A percentile compares a stretch with the other conserved stretches of the same genome.
phyloP scores from a whole-genome alignment of 2,888 invertebrate genomes.

The Philereme vetulata region DNA sequence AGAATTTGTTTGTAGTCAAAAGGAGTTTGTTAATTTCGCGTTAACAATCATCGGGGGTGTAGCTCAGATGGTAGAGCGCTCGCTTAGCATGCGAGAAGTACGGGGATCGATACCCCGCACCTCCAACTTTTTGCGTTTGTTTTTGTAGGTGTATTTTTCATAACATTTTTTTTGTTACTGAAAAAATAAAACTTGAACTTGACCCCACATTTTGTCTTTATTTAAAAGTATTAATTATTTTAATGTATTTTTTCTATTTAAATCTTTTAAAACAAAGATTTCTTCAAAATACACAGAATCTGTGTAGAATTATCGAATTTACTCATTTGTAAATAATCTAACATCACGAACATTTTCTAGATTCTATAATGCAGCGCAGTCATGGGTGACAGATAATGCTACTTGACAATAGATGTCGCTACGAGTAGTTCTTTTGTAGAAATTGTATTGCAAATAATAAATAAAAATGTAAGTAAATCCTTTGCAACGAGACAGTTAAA shows the following conservation, averaged over 20 bases:
- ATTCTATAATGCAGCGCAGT: conserved; percentile 6
- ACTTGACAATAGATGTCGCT: conserved; percentile 29
- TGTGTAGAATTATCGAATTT: conserved; percentile 2
- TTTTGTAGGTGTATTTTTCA: conserved; percentile 7
- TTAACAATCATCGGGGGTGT: conserved; percentile 64
- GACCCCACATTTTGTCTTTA: not conserved
- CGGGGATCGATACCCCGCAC: conserved; percentile 83
- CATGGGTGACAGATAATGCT: conserved; percentile 22
- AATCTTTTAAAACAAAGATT: not conserved
- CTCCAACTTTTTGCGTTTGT: conserved; percentile 57
- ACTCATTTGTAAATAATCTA: conserved; percentile 17
- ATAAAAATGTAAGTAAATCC: no score
- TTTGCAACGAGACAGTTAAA: no score
- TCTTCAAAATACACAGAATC: not conserved
- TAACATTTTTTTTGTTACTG: not conserved
- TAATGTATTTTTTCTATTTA: not conserved
- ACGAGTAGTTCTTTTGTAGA: not conserved
- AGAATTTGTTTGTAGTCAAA: no score
- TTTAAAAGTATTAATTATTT: not conserved
- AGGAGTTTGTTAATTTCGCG: conserved; percentile 10
- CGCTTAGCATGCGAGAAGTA: conserved; percentile 84
- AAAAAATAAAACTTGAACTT: not conserved
- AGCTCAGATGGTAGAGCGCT: conserved; percentile 85
- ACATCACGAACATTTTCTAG: conserved; percentile 9
- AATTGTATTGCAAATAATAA: not conserved